These are phyloP conservation scores for Zonitis immaculata DNA, from an alignment of 2,888 invertebrate species.

Conservation along the genomic window DNA sequence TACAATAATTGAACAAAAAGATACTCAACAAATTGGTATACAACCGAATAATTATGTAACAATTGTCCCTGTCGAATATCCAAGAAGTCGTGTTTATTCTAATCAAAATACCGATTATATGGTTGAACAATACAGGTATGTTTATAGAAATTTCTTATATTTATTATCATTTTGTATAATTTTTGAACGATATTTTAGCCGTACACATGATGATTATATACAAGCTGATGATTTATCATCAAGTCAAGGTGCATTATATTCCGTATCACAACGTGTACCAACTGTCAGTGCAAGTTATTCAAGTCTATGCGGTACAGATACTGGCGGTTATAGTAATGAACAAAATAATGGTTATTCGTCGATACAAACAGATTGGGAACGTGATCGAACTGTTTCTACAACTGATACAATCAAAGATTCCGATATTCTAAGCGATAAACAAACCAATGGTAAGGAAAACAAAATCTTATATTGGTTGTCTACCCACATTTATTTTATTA, in stretches of 20 bases:
- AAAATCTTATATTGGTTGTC: no score
- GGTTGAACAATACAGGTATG: constrained; percentile 40
- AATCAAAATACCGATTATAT: constrained; percentile 37
- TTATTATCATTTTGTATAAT: no score
- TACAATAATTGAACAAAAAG: neutral
- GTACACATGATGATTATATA: constrained; percentile 37
- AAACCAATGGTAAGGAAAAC: constrained; percentile 36
- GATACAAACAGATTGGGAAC: constrained; percentile 37
- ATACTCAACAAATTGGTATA: constrained; percentile 19
- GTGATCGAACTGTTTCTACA: constrained; percentile 31
- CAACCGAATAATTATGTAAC: constrained; percentile 40
- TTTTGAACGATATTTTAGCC: constrained; percentile 14
- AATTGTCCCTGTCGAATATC: constrained; percentile 40
- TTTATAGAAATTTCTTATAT: constrained; percentile 1
- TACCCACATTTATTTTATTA: no score
- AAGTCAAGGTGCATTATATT: constrained; percentile 49
- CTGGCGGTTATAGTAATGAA: constrained; percentile 26
- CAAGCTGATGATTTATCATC: constrained; percentile 38
- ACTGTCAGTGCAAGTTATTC: constrained; percentile 46
- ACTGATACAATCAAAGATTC: constrained; percentile 37
- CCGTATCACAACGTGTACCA: constrained; percentile 58
- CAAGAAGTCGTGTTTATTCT: constrained; percentile 33
- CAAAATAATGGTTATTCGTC: constrained; percentile 18
- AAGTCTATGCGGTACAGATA: constrained; percentile 34
- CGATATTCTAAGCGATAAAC: constrained; percentile 36